phyloP scores from a whole-genome alignment of 53 echinoderm and acorn worm species.

The Paelopatides confundens region DNA sequence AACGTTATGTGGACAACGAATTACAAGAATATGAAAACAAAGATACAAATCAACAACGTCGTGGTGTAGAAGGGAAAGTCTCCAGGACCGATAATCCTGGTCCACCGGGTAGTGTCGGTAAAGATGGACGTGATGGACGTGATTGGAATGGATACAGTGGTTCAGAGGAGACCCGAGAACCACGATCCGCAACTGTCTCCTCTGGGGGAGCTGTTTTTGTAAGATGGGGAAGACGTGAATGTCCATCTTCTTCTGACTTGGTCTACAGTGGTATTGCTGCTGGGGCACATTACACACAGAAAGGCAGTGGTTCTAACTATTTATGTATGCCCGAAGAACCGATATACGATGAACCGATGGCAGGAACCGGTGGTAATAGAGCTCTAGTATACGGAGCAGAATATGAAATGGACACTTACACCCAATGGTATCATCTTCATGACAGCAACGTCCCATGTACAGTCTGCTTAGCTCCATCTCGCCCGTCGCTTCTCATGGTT shows the following conservation, averaged over 20 bases:
- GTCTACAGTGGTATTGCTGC: conserved; percentile 29
- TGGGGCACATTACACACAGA: conserved; percentile 45
- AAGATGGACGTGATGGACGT: background rate
- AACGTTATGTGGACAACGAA: background rate
- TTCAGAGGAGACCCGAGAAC: background rate
- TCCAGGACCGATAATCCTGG: background rate
- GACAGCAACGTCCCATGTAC: conserved; percentile 50
- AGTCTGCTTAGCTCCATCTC: conserved; percentile 50
- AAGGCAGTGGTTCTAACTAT: conserved; percentile 54
- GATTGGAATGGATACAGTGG: background rate
- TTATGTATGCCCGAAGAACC: conserved; percentile 49
- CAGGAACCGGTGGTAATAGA: background rate
- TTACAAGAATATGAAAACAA: background rate
- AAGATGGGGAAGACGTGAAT: conserved; percentile 38
- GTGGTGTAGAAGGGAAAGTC: background rate
- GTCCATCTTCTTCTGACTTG: conserved; percentile 1
- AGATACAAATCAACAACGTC: background rate
- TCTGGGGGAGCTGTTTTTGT: conserved; percentile 17
- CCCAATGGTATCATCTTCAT: conserved; percentile 7
- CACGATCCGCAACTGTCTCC: background rate
- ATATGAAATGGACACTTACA: conserved; percentile 41
- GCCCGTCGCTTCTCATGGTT: conserved; percentile 49
- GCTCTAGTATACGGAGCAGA: conserved; percentile 48
- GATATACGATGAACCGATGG: conserved; percentile 29
- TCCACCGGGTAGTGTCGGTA: background rate